Evolutionary conservation across 2,797 vertebrate species (phyloP).

Genomic region (Hoplostethus mediterraneus): DNA sequence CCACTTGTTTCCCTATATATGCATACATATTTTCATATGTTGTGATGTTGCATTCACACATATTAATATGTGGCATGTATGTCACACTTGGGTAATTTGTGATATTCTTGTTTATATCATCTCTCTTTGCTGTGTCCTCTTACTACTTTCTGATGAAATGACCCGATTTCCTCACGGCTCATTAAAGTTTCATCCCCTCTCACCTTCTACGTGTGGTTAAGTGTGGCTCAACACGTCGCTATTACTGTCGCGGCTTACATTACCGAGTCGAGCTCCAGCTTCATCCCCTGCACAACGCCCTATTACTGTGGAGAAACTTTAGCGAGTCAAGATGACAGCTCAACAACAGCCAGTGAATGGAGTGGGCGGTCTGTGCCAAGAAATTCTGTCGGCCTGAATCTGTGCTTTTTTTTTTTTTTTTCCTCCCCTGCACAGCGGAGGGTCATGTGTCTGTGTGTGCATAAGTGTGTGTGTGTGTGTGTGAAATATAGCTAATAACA

Average conservation of each 20-base stretch:
- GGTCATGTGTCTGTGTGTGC: constrained; percentile 58
- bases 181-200: constrained; percentile 17
- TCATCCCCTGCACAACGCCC: constrained; percentile 14
- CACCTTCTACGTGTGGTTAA: constrained; percentile 29
- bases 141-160: constrained; percentile 3
- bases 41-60: too few species aligned
- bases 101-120: background rate
- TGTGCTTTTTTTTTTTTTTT: constrained; percentile 49
- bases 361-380: constrained; percentile 70
- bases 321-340: constrained; percentile 66
- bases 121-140: constrained; percentile 7
- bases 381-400: constrained; percentile 77
- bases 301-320: constrained; percentile 53
- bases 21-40: too few species aligned
- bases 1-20: too few species aligned
- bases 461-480: constrained; percentile 14
- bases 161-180: background rate
- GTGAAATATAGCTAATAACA: constrained; percentile 73
- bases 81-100: too few species aligned
- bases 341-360: constrained; percentile 72
- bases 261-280: constrained; percentile 33
- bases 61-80: too few species aligned
- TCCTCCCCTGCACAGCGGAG: constrained; percentile 34
- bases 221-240: constrained; percentile 43
- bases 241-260: constrained; percentile 27